phyloP scores from a whole-genome alignment of 2,113 vertebrate species.

The Plotosus lineatus region DNA sequence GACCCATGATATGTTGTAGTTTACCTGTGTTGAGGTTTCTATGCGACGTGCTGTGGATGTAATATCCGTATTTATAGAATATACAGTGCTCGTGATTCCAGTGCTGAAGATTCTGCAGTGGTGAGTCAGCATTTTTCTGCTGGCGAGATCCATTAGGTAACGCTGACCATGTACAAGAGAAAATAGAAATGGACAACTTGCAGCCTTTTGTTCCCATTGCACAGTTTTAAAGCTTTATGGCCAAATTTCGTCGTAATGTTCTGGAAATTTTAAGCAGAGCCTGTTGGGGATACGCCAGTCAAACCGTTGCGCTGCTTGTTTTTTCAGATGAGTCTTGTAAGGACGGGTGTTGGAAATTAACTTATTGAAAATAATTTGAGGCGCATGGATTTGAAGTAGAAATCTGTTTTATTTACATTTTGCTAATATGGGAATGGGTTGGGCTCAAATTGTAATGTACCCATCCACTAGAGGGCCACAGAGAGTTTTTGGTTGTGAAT shows the following conservation, averaged over 20 bases:
- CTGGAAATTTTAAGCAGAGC: neutral
- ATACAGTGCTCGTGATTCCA: neutral
- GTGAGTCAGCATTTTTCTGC: conserved; percentile 32
- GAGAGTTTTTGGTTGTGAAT: neutral
- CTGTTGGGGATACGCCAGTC: neutral
- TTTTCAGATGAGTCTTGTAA: no score
- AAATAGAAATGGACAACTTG: neutral
- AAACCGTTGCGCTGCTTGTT: no score
- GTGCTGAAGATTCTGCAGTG: conserved; percentile 8
- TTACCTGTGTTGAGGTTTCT: no score
- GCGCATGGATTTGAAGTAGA: neutral
- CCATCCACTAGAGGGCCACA: neutral
- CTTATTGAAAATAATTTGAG: no score
- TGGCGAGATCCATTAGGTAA: neutral
- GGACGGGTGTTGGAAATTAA: no score
- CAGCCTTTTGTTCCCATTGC: neutral
- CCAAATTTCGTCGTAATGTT: neutral
- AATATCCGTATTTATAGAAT: conserved; percentile 1
- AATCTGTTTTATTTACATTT: no score
- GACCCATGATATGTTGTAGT: neutral
- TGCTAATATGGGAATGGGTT: neutral
- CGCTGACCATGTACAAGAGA: neutral
- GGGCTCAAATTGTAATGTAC: neutral
- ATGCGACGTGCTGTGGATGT: no score
- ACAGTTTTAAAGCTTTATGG: neutral